Base-by-base conservation (phyloP, 2,888 invertebrate genomes). In the Lochmaea capreae region DNA sequence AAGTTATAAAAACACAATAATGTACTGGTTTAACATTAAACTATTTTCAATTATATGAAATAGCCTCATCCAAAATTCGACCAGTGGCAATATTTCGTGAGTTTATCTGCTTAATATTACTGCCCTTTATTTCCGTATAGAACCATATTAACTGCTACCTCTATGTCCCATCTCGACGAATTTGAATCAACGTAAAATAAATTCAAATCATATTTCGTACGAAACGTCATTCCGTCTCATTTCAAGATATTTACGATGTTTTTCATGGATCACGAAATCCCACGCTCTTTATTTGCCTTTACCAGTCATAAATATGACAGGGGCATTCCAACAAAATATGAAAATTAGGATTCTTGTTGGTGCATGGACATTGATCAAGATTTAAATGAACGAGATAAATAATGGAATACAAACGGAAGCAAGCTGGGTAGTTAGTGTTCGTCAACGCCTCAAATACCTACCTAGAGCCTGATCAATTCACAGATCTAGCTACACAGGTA, bases 181-280 rank as follows among this genome's bases (percentile, higher is more conserved):
- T 62, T 42, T 43, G 18, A 18, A 62, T 62, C 18, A 42, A 62
- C 62, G 33, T 68, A 61, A 61, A 61, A 49, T 49, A 52, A 68
- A 68, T 61, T 68, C 49, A 52, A 68, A 61, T 68, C 61, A 61
- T 68, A 71, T 62, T 71, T 65, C 22, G 65, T 58, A 57, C 46
- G 73, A 80, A 68, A 52, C 67, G 71, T 65, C 67, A 39, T 61
- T 65, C 81, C 81, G 83, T 86, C 85, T 85, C 85, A 86, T 84
- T 84, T 82, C 81, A 81, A 78, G 81, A 82, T 85, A 86, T 86
- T 85, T 86, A 86, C 85, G 82, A 81, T 83, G 79, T 77, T 79
- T 82, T 81, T 84, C 84, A 81, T 84, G 74, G 63, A 52, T 52
- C 70, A 67, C 70, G 84, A 84, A 85, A 84, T 80, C 81, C 76